Percentiles rank a stretch among this genome's conserved stretches.
Conservation (phyloP, 2,888 invertebrate species). For the Steinernema hermaphroditum region DNA sequence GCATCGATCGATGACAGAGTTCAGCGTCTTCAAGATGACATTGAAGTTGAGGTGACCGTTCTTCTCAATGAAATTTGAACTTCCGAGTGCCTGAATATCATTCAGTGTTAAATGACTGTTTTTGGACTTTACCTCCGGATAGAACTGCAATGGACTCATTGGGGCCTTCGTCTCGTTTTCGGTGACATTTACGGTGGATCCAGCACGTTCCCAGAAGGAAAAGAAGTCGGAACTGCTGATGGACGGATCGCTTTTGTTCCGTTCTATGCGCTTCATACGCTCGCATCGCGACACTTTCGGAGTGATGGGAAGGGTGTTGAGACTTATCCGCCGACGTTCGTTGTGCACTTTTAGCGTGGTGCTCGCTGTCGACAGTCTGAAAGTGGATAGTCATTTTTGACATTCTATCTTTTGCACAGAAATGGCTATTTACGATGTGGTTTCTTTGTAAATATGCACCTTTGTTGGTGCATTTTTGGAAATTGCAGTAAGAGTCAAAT, state of each 20-base stretch:
- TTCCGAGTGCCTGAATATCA: slow-evolving; percentile 57
- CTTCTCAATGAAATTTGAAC: slow-evolving; percentile 86
- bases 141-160: slow-evolving; percentile 32
- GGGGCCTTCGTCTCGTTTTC: background rate
- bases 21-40: slow-evolving; percentile 72
- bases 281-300: slow-evolving; percentile 28
- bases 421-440: too few species aligned
- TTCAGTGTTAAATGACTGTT: background rate
- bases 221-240: slow-evolving; percentile 49
- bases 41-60: slow-evolving; percentile 91
- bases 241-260: slow-evolving; percentile 50
- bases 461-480: too few species aligned
- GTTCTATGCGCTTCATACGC: background rate
- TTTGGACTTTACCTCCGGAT: slow-evolving; percentile 38
- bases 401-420: too few species aligned
- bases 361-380: background rate
- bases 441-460: too few species aligned
- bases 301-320: slow-evolving; percentile 33
- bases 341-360: slow-evolving; percentile 1
- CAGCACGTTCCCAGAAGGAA: slow-evolving; percentile 2
- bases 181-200: background rate
- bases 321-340: slow-evolving; percentile 28
- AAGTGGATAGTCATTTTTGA: too few species aligned
- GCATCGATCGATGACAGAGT: slow-evolving; percentile 77
- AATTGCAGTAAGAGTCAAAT: too few species aligned